Evolutionary conservation across 2,797 vertebrate genomes (phyloP).

Genomic region (Lutjanus argentimaculatus): DNA sequence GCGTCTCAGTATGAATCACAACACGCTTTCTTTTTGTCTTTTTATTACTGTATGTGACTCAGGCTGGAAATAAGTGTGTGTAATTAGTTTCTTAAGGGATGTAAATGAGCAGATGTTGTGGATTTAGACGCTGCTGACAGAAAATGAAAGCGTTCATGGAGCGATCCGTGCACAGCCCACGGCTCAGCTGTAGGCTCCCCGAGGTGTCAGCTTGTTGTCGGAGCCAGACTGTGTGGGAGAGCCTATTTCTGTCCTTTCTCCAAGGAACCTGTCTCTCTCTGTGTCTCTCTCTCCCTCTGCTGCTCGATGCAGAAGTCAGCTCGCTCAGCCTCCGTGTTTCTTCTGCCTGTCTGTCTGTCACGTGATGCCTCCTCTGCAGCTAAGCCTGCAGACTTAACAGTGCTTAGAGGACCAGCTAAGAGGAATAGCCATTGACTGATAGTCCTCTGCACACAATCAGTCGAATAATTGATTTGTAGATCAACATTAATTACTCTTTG

Average conservation of each 20-base stretch:
- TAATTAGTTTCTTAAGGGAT: conserved; percentile 39
- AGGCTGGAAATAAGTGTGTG: conserved; percentile 5
- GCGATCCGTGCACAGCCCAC: conserved; percentile 69
- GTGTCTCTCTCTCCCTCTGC: conserved; percentile 1
- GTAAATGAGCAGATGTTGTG: conserved; percentile 74
- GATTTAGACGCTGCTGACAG: conserved; percentile 54
- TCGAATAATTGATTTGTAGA: neutral
- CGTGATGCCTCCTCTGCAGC: conserved; percentile 23
- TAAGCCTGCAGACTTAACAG: conserved; percentile 27
- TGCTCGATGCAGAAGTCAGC: conserved; percentile 33
- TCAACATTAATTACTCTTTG: neutral
- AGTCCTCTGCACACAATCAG: conserved; percentile 4
- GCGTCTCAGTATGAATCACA: neutral
- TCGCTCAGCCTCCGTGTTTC: conserved; percentile 29
- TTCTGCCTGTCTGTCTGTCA: conserved; percentile 33
- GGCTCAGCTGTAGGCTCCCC: conserved; percentile 80
- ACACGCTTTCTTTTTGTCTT: neutral
- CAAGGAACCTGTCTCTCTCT: conserved; percentile 46
- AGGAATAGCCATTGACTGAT: conserved; percentile 27
- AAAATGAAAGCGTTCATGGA: conserved; percentile 59
- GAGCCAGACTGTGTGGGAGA: conserved; percentile 86
- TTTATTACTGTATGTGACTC: neutral
- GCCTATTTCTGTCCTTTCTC: conserved; percentile 81
- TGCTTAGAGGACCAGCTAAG: conserved; percentile 18
- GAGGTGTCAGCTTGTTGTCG: conserved; percentile 81